phyloP scores from a whole-genome alignment of 2,113 vertebrate genomes.

The Choloepus hoffmanni region DNA sequence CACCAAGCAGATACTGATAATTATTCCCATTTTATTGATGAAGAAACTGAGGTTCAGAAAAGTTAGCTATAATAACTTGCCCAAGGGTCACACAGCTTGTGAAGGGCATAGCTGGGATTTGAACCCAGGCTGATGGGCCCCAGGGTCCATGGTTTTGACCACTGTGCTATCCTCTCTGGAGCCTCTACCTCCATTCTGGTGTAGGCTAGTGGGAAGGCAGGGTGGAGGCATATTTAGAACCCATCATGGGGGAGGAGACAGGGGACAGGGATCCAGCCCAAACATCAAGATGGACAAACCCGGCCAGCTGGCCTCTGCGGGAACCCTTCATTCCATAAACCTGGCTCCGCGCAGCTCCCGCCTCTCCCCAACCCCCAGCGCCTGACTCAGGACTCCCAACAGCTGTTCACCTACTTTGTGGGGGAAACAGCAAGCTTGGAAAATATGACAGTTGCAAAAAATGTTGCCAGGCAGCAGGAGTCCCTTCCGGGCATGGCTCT shows the following conservation, averaged over 20 bases:
- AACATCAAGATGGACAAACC: neutral
- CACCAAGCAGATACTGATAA: neutral
- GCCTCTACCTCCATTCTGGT: neutral
- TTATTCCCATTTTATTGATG: neutral
- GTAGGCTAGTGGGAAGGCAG: neutral
- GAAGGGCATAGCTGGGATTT: neutral
- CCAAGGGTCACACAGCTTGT: neutral
- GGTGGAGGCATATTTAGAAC: neutral
- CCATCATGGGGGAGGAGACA: neutral
- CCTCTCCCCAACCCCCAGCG: constrained; percentile 59
- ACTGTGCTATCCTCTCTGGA: neutral
- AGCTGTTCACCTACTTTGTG: constrained; percentile 88
- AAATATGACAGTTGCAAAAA: constrained; percentile 87
- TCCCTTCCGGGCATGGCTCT: constrained; percentile 69
- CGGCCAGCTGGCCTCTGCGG: constrained; percentile 73
- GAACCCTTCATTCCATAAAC: constrained; percentile 85
- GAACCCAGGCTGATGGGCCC: neutral
- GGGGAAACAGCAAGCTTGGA: constrained; percentile 83
- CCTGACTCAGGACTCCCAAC: constrained; percentile 87
- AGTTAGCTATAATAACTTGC: neutral
- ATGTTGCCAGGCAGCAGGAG: constrained; percentile 79
- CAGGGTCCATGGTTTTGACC: neutral
- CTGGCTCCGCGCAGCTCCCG: constrained; percentile 76
- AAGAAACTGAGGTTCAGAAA: neutral
- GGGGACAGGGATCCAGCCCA: neutral